Evolutionary conservation across 2,113 vertebrate species (phyloP).

Genomic region (Alouatta palliata): DNA sequence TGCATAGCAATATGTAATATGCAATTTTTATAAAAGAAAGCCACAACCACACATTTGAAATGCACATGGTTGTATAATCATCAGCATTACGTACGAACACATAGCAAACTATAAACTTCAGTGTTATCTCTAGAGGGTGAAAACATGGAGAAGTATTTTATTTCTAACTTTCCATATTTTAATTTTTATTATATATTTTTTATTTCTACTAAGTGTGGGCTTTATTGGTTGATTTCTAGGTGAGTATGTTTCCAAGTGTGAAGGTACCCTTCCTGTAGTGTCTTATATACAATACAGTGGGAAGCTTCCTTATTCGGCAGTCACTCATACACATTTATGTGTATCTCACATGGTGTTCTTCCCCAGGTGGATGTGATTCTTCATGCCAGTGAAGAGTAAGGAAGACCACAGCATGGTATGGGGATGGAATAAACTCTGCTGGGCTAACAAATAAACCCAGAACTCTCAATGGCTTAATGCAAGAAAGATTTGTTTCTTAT

Average conservation of each 20-base stretch:
- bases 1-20: background rate
- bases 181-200: too few species aligned
- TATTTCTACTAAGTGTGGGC: too few species aligned
- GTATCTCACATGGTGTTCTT: background rate
- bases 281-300: too few species aligned
- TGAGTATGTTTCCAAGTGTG: too few species aligned
- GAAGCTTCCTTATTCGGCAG: background rate
- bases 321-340: background rate
- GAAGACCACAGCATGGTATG: background rate
- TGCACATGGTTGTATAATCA: background rate
- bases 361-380: background rate
- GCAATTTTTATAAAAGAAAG: slow-evolving; percentile 39
- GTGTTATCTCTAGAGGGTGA: background rate
- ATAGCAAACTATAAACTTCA: background rate
- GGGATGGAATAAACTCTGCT: background rate
- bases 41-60: background rate
- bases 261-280: too few species aligned
- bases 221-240: too few species aligned
- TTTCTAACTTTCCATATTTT: background rate
- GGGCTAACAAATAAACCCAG: background rate
- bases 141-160: background rate
- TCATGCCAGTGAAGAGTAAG: background rate
- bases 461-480: background rate
- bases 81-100: background rate
- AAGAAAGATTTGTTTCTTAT: background rate